These are phyloP conservation scores for Tragelaphus buxtoni DNA, from an alignment of 2,113 vertebrate genomes.

Conservation along the genomic window DNA sequence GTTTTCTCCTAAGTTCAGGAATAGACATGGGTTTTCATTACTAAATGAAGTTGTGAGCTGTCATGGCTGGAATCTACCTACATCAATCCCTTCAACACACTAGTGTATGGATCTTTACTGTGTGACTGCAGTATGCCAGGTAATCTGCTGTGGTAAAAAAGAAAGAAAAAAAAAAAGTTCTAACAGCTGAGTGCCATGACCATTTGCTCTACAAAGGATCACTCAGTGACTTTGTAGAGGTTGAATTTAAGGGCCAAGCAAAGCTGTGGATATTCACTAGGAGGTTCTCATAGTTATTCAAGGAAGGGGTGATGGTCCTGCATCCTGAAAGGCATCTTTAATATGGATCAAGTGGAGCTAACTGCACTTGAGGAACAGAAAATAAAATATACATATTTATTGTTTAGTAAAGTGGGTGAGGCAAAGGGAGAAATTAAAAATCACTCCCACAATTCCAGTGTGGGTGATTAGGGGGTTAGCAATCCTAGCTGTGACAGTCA, in stretches of 20 bases:
- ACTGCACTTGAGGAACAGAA: background rate
- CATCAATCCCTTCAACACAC: background rate
- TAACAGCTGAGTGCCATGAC: accelerated
- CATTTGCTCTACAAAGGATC: background rate
- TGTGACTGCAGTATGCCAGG: too few species aligned
- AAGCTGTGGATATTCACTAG: background rate
- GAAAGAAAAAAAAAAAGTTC: background rate
- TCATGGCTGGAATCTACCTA: background rate
- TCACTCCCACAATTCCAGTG: too few species aligned
- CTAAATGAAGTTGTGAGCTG: background rate
- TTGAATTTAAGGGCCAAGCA: background rate
- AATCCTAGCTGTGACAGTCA: background rate
- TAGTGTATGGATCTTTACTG: too few species aligned
- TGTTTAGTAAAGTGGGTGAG: background rate
- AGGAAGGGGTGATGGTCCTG: background rate
- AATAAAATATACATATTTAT: background rate
- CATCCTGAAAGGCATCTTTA: background rate
- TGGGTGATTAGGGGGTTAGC: background rate
- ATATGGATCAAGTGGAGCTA: background rate
- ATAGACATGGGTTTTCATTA: background rate
- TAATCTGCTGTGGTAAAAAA: background rate
- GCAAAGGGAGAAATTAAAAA: background rate
- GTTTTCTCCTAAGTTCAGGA: background rate
- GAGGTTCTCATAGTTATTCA: background rate
- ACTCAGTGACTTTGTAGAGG: background rate